Conservation (phyloP, 2,113 vertebrate species). For the Brachyhypopomus occidentalis region DNA sequence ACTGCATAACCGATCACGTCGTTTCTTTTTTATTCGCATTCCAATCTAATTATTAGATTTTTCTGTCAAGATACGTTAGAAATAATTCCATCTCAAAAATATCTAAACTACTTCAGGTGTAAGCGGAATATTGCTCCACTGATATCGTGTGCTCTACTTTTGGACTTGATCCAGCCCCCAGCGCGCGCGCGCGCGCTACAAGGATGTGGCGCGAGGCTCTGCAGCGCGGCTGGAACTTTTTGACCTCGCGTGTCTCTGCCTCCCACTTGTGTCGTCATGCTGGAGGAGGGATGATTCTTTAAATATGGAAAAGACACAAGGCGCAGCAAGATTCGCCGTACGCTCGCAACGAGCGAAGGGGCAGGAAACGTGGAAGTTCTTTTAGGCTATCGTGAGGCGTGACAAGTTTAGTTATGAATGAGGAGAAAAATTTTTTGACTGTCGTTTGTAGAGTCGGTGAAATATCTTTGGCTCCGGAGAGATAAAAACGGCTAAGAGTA, state of each 20-base stretch:
- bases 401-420: conserved; percentile 50
- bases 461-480: conserved; percentile 44
- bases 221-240: too few relatives aligned
- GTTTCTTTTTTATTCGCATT: too few relatives aligned
- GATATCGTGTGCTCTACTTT: not conserved
- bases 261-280: conserved; percentile 64
- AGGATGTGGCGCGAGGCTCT: too few relatives aligned
- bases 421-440: not conserved
- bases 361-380: not conserved
- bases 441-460: conserved; percentile 42
- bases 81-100: too few relatives aligned
- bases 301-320: conserved; percentile 72
- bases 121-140: not conserved
- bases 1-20: too few relatives aligned
- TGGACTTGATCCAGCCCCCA: not conserved
- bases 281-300: conserved; percentile 75
- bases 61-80: too few relatives aligned
- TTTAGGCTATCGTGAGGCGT: not conserved
- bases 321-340: not conserved
- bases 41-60: too few relatives aligned
- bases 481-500: conserved; percentile 35
- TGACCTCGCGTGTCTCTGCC: conserved; percentile 45
- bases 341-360: conserved; percentile 8
- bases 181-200: too few relatives aligned
- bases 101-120: too few relatives aligned